Base-by-base conservation (phyloP, 2,888 invertebrate genomes). In the Eumacrocentrus americanus region DNA sequence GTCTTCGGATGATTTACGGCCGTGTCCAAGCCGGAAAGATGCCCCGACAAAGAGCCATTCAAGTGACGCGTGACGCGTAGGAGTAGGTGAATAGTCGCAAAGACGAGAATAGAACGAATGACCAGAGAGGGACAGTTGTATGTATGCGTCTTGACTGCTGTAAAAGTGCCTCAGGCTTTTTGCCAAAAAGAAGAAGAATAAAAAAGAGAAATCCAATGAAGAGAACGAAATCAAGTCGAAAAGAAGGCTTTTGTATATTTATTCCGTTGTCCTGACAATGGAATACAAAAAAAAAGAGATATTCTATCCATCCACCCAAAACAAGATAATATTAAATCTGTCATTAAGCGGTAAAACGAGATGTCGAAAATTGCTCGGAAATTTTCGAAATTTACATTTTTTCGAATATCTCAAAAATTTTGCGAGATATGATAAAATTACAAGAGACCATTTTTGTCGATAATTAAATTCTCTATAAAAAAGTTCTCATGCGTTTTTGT, bases 81-180 rank as follows among this genome's bases (percentile, higher is more conserved):
- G 59, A 54, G 59, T 59, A 54, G 59, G 54, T 54, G 54, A 59
- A 59, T 59, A 54, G 59, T 59, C 59, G 54, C 38, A 54, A 37
- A 53, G 40, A 40, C 48, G 29, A 53, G 54, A 59, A 59, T 59
- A 59, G 59, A 53, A 59, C 47, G 11, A 11, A 25, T 56, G 55
- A 47, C 55, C 47, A 14, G 47, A 14, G 37, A 18, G 4, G 34
- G 25, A 34, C 12, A 4, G 29, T 48, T 34, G n/a, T 34, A 23
- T 46, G 6, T 50, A n/a, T 18, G 16, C 7, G 7, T 16, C 16
- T 18, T 22, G 9, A 20, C 29, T 25, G 20, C 12, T 22, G 11
- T 29, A 11, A 44, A 46, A 35, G 14, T 42, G 9, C 11, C 9
- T 3, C 6, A 29, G 29, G 34, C 50, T n/a, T 18, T 34, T 9